Evolutionary conservation across 2,113 vertebrate genomes (phyloP).

Genomic region (Pyxicephalus adspersus): DNA sequence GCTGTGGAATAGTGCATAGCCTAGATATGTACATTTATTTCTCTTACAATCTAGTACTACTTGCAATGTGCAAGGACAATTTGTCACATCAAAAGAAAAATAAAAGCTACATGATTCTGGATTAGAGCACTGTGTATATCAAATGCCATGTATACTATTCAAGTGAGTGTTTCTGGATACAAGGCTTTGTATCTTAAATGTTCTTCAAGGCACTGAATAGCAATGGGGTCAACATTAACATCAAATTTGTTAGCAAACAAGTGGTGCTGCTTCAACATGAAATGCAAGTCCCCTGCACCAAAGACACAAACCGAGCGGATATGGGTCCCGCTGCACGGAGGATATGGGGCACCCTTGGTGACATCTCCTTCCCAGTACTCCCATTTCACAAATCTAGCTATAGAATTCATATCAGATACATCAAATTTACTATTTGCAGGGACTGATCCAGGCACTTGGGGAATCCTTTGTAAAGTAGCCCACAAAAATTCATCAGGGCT

Average conservation of each 20-base stretch:
- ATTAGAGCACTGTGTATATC: background rate
- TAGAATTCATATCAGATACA: constrained; percentile 78
- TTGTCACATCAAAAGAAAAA: background rate
- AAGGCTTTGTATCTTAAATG: constrained; percentile 80
- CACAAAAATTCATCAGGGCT: constrained; percentile 90
- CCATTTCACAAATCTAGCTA: constrained; percentile 89
- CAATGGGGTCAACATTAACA: constrained; percentile 73
- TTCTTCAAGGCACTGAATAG: constrained; percentile 84
- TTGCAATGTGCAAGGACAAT: background rate
- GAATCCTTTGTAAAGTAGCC: constrained; percentile 88
- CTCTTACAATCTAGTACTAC: background rate
- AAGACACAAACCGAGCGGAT: constrained; percentile 83
- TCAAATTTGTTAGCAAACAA: constrained; percentile 95
- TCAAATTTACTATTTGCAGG: constrained; percentile 79
- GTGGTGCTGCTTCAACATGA: constrained; percentile 80
- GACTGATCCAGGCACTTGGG: constrained; percentile 77
- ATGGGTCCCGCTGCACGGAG: constrained; percentile 77
- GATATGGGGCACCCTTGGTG: constrained; percentile 76
- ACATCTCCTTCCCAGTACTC: constrained; percentile 76
- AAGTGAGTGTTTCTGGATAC: constrained; percentile 59
- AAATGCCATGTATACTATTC: background rate
- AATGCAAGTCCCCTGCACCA: constrained; percentile 83
- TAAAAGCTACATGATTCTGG: background rate
- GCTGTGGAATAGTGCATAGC: background rate
- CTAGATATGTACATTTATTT: background rate